A percentile compares a stretch with the other conserved stretches of the same genome.
Evolutionary conservation across 2,888 invertebrate species (phyloP).

Genomic region (Crocallis elinguaria): DNA sequence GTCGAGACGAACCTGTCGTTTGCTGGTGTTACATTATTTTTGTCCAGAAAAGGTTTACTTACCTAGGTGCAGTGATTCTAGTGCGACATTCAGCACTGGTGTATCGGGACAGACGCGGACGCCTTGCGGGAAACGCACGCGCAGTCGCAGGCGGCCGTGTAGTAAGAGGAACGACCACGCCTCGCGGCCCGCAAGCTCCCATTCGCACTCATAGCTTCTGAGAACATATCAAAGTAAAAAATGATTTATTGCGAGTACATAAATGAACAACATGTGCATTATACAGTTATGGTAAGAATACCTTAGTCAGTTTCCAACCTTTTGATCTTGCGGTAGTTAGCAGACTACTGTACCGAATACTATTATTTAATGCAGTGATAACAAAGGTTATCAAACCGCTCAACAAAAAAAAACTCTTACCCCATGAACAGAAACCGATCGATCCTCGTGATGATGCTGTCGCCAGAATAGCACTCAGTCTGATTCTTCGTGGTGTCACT

Average conservation of each 20-base stretch:
- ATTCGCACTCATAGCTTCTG: constrained; percentile 65
- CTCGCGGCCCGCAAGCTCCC: constrained; percentile 58
- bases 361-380: not conserved
- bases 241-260: not conserved
- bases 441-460: constrained; percentile 64
- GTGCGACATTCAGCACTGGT: constrained; percentile 43
- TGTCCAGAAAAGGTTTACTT: constrained; percentile 8
- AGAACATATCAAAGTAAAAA: not conserved
- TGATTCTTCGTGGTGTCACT: constrained; percentile 35
- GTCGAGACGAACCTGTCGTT: no score
- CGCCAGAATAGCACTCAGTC: constrained; percentile 47
- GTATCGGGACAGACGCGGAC: constrained; percentile 42
- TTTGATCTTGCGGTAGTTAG: no score
- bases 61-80: constrained; percentile 53
- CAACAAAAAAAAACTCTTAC: constrained; percentile 49
- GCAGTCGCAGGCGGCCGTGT: constrained; percentile 58
- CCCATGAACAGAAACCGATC: constrained; percentile 73
- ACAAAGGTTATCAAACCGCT: not conserved
- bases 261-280: no score
- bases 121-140: constrained; percentile 50
- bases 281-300: no score
- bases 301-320: no score
- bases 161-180: constrained; percentile 67
- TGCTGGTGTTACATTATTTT: no score
- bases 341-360: no score